Conservation (phyloP, 2,888 invertebrate genomes). For the Prenolepis imparis region DNA sequence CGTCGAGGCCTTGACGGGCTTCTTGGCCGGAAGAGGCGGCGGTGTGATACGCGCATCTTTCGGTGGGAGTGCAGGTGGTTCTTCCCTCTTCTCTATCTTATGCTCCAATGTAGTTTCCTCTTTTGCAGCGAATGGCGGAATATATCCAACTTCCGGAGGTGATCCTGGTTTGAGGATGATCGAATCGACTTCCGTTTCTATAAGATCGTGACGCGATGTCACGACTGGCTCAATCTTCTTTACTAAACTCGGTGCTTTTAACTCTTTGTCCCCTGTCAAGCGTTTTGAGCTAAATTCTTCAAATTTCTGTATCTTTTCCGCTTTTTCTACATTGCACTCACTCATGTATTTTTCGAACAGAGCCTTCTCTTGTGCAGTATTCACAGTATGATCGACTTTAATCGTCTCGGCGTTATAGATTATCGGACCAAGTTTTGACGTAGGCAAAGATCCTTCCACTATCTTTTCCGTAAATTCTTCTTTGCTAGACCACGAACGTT, state of each 20-base stretch:
- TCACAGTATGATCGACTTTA: slow-evolving; percentile 84
- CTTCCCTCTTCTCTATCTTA: slow-evolving; percentile 87
- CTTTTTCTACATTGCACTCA: slow-evolving; percentile 80
- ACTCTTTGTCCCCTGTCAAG: slow-evolving; percentile 86
- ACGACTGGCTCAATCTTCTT: slow-evolving; percentile 80
- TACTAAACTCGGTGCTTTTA: slow-evolving; percentile 87
- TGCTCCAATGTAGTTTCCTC: slow-evolving; percentile 85
- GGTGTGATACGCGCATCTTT: slow-evolving; percentile 81
- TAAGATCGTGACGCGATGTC: not conserved
- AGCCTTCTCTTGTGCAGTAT: slow-evolving; percentile 84
- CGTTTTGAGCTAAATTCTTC: slow-evolving; percentile 86
- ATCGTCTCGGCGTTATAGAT: slow-evolving; percentile 86
- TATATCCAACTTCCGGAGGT: slow-evolving; percentile 90
- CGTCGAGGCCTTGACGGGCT: slow-evolving; percentile 87
- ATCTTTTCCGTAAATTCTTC: slow-evolving; percentile 78
- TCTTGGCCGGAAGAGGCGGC: slow-evolving; percentile 85
- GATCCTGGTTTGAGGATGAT: slow-evolving; percentile 89
- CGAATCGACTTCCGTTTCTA: slow-evolving; percentile 48
- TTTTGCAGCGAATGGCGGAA: slow-evolving; percentile 87
- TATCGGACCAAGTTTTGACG: slow-evolving; percentile 80
- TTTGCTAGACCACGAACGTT: slow-evolving; percentile 82
- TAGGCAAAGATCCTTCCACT: slow-evolving; percentile 67
- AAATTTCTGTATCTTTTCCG: slow-evolving; percentile 82
- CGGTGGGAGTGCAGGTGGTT: slow-evolving; percentile 86
- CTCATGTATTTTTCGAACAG: slow-evolving; percentile 82